phyloP scores from a whole-genome alignment of 2,888 invertebrate species.

The Polydrusus cervinus region DNA sequence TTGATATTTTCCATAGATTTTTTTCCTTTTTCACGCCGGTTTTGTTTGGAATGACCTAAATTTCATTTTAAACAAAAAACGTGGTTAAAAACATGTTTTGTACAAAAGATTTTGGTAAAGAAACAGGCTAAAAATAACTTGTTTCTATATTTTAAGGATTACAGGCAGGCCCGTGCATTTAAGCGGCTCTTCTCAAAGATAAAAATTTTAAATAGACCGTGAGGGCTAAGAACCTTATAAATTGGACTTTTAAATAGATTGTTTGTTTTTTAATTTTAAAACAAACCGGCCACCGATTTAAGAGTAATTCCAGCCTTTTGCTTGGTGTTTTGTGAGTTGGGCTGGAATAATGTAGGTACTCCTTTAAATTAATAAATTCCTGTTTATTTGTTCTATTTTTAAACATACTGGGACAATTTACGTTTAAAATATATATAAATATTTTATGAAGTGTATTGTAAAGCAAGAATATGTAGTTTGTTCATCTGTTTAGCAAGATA shows the following conservation, averaged over 20 bases:
- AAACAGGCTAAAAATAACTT: constrained; percentile 40
- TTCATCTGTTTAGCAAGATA: too few species aligned
- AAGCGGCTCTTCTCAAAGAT: constrained; percentile 4
- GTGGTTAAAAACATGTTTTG: constrained; percentile 47
- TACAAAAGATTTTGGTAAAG: constrained; percentile 37
- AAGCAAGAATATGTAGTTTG: not conserved
- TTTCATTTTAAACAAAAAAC: constrained; percentile 34
- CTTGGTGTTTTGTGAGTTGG: not conserved
- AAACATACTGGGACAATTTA: not conserved
- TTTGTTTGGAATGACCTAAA: constrained; percentile 21
- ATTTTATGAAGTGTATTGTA: not conserved
- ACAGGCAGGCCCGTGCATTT: constrained; percentile 11
- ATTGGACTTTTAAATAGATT: constrained; percentile 19
- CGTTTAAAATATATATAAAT: not conserved
- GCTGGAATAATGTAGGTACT: not conserved
- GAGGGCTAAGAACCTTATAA: constrained; percentile 23
- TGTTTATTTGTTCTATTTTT: not conserved
- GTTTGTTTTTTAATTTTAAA: constrained; percentile 14
- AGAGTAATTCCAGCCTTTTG: not conserved
- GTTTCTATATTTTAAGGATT: constrained; percentile 31
- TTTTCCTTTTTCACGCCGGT: constrained; percentile 20
- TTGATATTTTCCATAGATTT: constrained; percentile 15
- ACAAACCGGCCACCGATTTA: not conserved
- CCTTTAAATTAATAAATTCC: not conserved
- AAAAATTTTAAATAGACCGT: constrained; percentile 19